These are phyloP conservation scores for Cephalopachus bancanus DNA, from an alignment of 2,797 vertebrate genomes.

Conservation along the genomic window DNA sequence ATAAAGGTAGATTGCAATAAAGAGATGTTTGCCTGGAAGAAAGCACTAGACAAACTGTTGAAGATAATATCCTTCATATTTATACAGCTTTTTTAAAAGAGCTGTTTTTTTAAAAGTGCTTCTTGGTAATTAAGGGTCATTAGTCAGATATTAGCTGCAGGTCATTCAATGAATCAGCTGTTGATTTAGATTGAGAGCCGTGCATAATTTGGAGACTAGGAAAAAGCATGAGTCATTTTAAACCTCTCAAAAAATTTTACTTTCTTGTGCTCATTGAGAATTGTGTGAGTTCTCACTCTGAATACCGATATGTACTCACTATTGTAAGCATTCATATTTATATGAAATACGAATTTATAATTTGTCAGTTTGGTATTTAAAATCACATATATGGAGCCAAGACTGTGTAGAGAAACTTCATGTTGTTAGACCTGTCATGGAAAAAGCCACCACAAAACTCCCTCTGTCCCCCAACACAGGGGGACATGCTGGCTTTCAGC, in stretches of 20 bases:
- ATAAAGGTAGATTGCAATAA: slow-evolving; percentile 63
- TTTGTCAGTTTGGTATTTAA: slow-evolving; percentile 29
- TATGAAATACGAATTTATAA: background rate
- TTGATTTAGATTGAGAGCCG: slow-evolving; percentile 64
- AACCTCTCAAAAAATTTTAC: slow-evolving; percentile 1
- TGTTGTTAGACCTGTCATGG: background rate
- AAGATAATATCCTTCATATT: slow-evolving; percentile 73
- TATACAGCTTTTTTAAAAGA: slow-evolving; percentile 53
- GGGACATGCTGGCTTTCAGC: background rate
- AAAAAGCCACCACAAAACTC: background rate
- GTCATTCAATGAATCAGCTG: slow-evolving; percentile 66
- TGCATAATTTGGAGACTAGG: slow-evolving; percentile 28
- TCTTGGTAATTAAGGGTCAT: slow-evolving; percentile 76
- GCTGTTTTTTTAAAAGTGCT: slow-evolving; percentile 71
- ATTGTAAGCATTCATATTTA: background rate
- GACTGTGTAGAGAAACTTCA: background rate
- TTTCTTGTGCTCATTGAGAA: slow-evolving; percentile 43
- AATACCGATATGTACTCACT: background rate
- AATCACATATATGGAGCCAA: slow-evolving; percentile 9
- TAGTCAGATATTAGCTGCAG: slow-evolving; percentile 71
- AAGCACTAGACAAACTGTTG: slow-evolving; percentile 46
- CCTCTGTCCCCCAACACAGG: background rate
- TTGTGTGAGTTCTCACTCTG: background rate
- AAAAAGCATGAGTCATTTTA: slow-evolving; percentile 54
- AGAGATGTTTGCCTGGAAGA: slow-evolving; percentile 44